phyloP scores from a whole-genome alignment of 2,888 invertebrate species.

The Poecilobothrus nobilitatus region DNA sequence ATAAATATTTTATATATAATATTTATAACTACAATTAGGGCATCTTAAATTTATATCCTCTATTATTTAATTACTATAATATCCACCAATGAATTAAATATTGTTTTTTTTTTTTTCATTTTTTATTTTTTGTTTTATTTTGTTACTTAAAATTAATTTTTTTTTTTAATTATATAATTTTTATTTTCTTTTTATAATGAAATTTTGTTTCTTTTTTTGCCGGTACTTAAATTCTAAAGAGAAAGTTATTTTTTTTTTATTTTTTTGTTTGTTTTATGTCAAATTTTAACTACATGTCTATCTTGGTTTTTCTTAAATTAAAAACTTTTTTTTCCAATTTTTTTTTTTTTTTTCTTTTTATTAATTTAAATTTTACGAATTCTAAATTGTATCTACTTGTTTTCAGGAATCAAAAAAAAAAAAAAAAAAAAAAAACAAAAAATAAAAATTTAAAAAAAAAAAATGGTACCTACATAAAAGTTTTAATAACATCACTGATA shows the following conservation, averaged over 20 bases:
- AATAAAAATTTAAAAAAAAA: too few species aligned
- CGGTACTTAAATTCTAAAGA: neutral
- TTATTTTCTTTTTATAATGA: neutral
- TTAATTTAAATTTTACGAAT: neutral
- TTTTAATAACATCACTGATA: constrained; percentile 1
- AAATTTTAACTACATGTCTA: neutral
- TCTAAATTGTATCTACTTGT: neutral
- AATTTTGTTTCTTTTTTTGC: neutral
- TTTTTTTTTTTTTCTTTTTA: neutral
- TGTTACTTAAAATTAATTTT: neutral
- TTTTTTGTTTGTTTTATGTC: neutral
- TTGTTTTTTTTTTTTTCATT: constrained; percentile 2
- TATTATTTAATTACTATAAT: constrained; percentile 11
- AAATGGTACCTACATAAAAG: neutral
- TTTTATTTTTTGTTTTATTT: neutral
- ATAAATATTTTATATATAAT: neutral
- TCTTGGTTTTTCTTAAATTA: neutral
- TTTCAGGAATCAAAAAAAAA: neutral
- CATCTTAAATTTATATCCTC: neutral
- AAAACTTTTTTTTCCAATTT: neutral
- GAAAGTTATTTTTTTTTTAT: neutral
- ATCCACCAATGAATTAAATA: constrained; percentile 13
- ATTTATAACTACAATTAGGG: constrained; percentile 9
- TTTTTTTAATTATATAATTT: neutral
- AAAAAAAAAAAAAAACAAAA: too few species aligned